Base-by-base conservation (phyloP, 2,888 invertebrate species). In the Crossocerus cetratus region DNA sequence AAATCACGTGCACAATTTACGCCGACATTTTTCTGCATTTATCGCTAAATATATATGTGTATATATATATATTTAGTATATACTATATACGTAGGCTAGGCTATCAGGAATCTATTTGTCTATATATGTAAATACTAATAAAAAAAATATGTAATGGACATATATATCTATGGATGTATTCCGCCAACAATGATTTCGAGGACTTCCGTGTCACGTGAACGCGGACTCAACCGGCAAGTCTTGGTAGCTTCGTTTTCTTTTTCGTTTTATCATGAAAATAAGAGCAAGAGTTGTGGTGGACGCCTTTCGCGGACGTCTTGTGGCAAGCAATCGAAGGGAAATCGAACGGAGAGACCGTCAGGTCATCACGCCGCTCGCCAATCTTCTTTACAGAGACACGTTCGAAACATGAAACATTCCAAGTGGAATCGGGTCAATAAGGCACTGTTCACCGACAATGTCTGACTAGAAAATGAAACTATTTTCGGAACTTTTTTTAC, bases 401-500 rank as follows among this genome's bases (percentile, higher is more conserved):
- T 69, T 78, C 67, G 68, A 74, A 81, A 77, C 75, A 53, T 72
- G 68, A 74, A 81, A 77, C 75, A 53, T 72, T 81, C 77, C 69
- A 77, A 76, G 76, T 76, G 77, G 81, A 81, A 87, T 86, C 85
- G 86, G 86, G 86, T 88, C 87, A 84, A 88, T 90, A 90, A 90
- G 90, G 90, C 90, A 90, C 90, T 90, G 90, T 89, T 90, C 87
- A 86, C 85, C 88, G 89, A 89, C 89, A 88, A 87, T 90, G 87
- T 87, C 87, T 90, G 90, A 90, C 90, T 90, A 90, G 90, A 90
- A 90, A 88, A 90, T 86, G 88, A 90, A 90, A 88, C 88, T 89
- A 87, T 87, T 85, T 84, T 81, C 83, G 86, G 86, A 87, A 88
- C 86, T 86, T 83, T 82, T 81, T 20, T 60, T 75, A 68, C 78